phyloP scores from a whole-genome alignment of 2,888 invertebrate species.

The Emmelina monodactyla region DNA sequence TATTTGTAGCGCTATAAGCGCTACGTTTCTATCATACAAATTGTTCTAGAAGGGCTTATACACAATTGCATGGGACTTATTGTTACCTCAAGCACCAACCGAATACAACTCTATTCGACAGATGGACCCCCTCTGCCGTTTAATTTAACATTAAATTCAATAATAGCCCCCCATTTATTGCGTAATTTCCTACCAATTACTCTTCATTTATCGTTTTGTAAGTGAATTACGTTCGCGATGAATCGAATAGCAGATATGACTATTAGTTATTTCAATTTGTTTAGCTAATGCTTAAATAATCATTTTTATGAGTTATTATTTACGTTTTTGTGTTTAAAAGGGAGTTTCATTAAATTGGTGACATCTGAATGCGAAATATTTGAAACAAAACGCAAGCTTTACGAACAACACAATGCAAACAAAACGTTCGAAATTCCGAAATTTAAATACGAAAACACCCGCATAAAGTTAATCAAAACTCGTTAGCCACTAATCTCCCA shows the following conservation, averaged over 20 bases:
- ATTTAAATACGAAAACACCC: constrained; percentile 1
- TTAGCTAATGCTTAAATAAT: too few relatives aligned
- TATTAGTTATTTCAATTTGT: too few relatives aligned
- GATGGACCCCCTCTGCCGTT: constrained; percentile 51
- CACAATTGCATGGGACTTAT: too few relatives aligned
- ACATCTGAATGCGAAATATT: background rate
- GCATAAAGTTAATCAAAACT: constrained; percentile 9
- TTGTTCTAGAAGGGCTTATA: too few relatives aligned
- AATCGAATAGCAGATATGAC: too few relatives aligned
- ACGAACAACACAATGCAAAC: background rate
- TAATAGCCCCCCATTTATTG: constrained; percentile 64
- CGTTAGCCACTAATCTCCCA: constrained; percentile 18
- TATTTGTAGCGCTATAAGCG: too few relatives aligned
- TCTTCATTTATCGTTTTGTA: constrained; percentile 59
- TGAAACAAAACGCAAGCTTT: background rate
- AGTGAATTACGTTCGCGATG: constrained; percentile 32
- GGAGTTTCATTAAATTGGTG: background rate
- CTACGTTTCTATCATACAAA: too few relatives aligned
- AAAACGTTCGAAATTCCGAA: background rate
- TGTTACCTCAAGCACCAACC: background rate
- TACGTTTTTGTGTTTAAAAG: background rate
- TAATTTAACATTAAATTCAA: constrained; percentile 66
- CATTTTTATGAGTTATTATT: too few relatives aligned
- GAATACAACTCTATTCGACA: constrained; percentile 26
- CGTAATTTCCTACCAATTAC: constrained; percentile 65